These are phyloP conservation scores for Ambastaia sidthimunki DNA, from an alignment of 2,797 vertebrate genomes.

Conservation along the genomic window DNA sequence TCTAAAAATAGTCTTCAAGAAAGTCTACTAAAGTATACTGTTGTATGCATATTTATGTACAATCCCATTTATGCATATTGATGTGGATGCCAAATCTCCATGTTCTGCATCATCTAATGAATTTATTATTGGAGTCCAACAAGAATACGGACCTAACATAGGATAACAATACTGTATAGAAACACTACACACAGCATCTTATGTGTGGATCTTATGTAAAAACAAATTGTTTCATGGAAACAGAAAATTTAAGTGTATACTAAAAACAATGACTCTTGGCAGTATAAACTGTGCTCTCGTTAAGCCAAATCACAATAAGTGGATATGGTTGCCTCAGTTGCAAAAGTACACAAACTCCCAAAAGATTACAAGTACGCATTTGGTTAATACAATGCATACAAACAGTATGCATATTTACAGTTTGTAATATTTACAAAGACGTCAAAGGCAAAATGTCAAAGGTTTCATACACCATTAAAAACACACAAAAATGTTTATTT, in stretches of 20 bases:
- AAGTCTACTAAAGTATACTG: background rate
- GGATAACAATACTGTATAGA: constrained; percentile 63
- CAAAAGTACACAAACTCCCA: constrained; percentile 26
- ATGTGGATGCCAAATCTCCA: constrained; percentile 40
- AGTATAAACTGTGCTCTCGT: background rate
- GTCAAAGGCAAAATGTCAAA: constrained; percentile 43
- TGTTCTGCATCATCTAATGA: constrained; percentile 67
- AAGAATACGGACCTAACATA: constrained; percentile 63
- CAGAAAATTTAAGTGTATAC: background rate
- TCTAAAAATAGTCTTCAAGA: background rate
- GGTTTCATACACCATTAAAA: constrained; percentile 46
- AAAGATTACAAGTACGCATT: constrained; percentile 73
- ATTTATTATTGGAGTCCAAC: constrained; percentile 60
- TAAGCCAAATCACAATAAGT: background rate
- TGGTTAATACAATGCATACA: constrained; percentile 67
- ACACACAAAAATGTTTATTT: constrained; percentile 12
- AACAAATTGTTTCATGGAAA: constrained; percentile 6
- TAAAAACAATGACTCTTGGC: background rate
- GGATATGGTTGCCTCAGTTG: background rate
- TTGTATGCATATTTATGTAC: background rate
- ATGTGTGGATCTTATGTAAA: background rate
- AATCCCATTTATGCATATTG: background rate
- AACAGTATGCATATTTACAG: constrained; percentile 77
- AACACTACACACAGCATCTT: constrained; percentile 14
- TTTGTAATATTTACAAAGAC: constrained; percentile 57